Base-by-base conservation (phyloP, 1,140 invertebrate genomes). In the Drosophila orena region DNA sequence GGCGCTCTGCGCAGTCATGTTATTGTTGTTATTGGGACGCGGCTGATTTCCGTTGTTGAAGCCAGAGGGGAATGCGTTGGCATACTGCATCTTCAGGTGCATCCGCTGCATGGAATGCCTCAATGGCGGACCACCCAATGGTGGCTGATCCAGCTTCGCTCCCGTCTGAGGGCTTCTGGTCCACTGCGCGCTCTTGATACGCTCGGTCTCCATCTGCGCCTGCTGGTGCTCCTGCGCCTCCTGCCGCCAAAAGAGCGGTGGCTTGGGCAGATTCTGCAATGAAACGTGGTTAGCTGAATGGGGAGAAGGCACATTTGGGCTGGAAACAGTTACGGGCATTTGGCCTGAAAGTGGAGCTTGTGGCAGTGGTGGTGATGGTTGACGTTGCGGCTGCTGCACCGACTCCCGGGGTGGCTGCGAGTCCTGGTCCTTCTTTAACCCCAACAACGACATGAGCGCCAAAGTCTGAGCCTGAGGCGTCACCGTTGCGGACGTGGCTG, bases 181-280 rank as follows among this genome's bases (percentile, higher is more conserved):
- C 53, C 60, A 75, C 12, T 75, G 40, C 7, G 38, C 60, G 2
- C 10, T 66, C 27, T 65, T 47, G 4, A 75, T 47, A 12, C 43
- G 71, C 4, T 47, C 47, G 4, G 24, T 12, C 1, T 43, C 11
- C 30, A 30, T 2, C 17, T 54, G 60, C 11, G 49, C 49, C 22
- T 60, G 30, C 7, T 66, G 50, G 4, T 43, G 20, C 20, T 27
- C 27, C 6, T 81, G 58, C 2, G 83, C 83, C 40, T 86, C 83
- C 22, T 70, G 79, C 17, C 77, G 84, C 83, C 83, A 88, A 17
- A 72, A 79, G 7, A 79, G 43, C 15, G 83, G 83, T 10, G 83
- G 83, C 56, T 79, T 74, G 2, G 83, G 83, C 15, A 89, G 46
- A 43, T 80, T 89, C 77, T 90, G 15, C 22, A 14, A 24, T 0